These are phyloP conservation scores for Ormyrus pomaceus DNA, from an alignment of 2,888 invertebrate genomes.

Conservation along the genomic window DNA sequence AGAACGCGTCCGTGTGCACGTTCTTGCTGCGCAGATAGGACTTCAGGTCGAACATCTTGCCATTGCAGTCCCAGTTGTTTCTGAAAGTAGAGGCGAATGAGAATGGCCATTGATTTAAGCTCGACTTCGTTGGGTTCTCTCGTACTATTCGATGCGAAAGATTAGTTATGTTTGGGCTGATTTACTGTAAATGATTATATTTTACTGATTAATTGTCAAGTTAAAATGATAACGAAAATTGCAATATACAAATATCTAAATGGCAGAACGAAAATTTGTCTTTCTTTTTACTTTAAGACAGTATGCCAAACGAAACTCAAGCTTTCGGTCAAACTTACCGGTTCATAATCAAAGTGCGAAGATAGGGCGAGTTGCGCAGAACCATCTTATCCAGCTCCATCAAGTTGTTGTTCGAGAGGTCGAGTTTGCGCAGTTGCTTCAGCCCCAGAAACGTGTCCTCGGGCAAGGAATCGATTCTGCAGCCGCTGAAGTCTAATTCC, in stretches of 20 bases:
- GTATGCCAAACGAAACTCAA: no score
- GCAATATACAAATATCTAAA: no score
- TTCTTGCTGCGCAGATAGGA: conserved; percentile 57
- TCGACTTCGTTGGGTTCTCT: no score
- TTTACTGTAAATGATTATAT: not conserved
- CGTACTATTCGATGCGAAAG: no score
- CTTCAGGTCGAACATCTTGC: conserved; percentile 61
- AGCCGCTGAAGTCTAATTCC: conserved; percentile 67
- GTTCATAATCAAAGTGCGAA: conserved; percentile 22
- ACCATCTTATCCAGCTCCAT: conserved; percentile 61
- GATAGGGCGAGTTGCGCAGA: conserved; percentile 29
- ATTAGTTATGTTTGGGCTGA: no score
- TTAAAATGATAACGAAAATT: no score
- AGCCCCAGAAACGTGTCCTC: conserved; percentile 65
- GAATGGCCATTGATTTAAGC: not conserved
- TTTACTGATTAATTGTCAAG: not conserved
- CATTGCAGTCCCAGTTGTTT: conserved; percentile 70
- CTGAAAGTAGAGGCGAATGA: conserved; percentile 58
- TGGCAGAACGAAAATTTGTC: no score
- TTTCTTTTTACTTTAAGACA: no score
- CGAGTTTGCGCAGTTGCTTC: conserved; percentile 65
- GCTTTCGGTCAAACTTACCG: conserved; percentile 11
- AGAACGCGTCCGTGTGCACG: conserved; percentile 60
- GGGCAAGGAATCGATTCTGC: conserved; percentile 66
- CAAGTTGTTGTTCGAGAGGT: conserved; percentile 69